A percentile compares a stretch with the other conserved stretches of the same genome.
These are phyloP conservation scores for Asbolus verrucosus DNA, from an alignment of 1,140 invertebrate genomes.

Conservation along the genomic window DNA sequence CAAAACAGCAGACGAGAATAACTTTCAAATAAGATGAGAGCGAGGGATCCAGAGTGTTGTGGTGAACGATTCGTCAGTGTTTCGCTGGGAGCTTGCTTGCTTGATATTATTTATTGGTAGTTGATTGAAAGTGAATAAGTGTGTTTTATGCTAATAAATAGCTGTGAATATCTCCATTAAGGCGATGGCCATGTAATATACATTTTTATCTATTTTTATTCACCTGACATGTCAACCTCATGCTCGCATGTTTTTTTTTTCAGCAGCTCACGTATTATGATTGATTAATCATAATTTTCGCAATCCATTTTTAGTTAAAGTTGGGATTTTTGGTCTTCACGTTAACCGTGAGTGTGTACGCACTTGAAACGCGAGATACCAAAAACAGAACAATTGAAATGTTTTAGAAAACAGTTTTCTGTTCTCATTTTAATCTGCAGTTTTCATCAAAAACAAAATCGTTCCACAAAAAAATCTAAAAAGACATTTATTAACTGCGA, in stretches of 20 bases:
- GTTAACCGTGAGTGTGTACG: slow-evolving; percentile 1
- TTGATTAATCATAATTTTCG: too few species aligned
- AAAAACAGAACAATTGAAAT: slow-evolving; percentile 29
- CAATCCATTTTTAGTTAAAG: too few species aligned
- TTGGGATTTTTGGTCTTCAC: too few species aligned
- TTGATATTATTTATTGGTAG: slow-evolving; percentile 53
- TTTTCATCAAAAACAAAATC: too few species aligned
- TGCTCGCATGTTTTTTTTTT: too few species aligned
- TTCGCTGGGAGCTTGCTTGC: slow-evolving; percentile 49
- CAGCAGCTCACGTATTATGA: too few species aligned
- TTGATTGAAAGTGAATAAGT: slow-evolving; percentile 46
- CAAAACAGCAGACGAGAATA: slow-evolving; percentile 49
- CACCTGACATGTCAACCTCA: too few species aligned
- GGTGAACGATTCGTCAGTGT: slow-evolving; percentile 50
- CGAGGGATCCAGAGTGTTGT: slow-evolving; percentile 30
- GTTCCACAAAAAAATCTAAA: too few species aligned
- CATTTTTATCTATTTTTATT: too few species aligned
- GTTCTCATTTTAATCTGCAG: neutral
- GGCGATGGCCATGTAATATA: too few species aligned
- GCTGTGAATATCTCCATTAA: slow-evolving; percentile 45
- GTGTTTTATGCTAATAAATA: slow-evolving; percentile 39
- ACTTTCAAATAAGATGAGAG: slow-evolving; percentile 44
- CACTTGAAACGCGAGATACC: slow-evolving; percentile 2
- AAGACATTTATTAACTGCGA: too few species aligned
- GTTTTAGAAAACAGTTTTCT: slow-evolving; percentile 1